phyloP scores from a whole-genome alignment of 2,797 vertebrate genomes.

The Gastrophryne carolinensis region DNA sequence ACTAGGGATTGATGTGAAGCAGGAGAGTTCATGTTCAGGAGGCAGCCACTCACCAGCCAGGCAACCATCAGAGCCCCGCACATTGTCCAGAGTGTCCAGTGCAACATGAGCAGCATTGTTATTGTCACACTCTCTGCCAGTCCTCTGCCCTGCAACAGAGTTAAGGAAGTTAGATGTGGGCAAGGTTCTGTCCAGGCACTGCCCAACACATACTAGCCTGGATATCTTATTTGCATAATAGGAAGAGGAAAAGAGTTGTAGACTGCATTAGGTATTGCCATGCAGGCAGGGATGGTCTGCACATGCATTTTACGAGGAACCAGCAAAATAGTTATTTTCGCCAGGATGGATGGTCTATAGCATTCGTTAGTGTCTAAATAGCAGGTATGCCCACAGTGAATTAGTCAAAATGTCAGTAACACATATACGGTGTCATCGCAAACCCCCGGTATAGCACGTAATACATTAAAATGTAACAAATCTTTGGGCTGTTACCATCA shows the following conservation, averaged over 20 bases:
- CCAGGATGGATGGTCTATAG: background rate
- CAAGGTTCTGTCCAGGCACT: slow-evolving; percentile 44
- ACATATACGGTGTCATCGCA: background rate
- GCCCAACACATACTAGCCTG: background rate
- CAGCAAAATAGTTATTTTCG: background rate
- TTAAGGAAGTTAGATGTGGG: slow-evolving; percentile 84
- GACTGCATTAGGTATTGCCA: slow-evolving; percentile 6
- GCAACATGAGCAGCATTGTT: slow-evolving; percentile 90
- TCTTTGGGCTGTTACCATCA: slow-evolving; percentile 33
- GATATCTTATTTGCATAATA: slow-evolving; percentile 36
- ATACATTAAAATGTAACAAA: slow-evolving; percentile 2
- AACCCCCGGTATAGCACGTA: background rate
- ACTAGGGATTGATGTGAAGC: slow-evolving; percentile 39
- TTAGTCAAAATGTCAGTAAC: background rate
- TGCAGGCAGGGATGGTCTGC: slow-evolving; percentile 25
- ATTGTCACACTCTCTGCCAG: slow-evolving; percentile 92
- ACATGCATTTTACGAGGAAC: background rate
- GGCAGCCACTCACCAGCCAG: slow-evolving; percentile 97
- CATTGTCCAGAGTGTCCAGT: slow-evolving; percentile 97
- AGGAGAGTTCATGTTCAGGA: slow-evolving; percentile 85
- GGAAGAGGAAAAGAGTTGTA: slow-evolving; percentile 2
- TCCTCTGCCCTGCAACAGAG: slow-evolving; percentile 98
- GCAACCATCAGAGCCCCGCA: slow-evolving; percentile 94
- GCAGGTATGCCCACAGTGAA: background rate
- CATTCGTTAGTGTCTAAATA: background rate